Conservation (phyloP, 2,113 vertebrate species). For the Panthera leo region DNA sequence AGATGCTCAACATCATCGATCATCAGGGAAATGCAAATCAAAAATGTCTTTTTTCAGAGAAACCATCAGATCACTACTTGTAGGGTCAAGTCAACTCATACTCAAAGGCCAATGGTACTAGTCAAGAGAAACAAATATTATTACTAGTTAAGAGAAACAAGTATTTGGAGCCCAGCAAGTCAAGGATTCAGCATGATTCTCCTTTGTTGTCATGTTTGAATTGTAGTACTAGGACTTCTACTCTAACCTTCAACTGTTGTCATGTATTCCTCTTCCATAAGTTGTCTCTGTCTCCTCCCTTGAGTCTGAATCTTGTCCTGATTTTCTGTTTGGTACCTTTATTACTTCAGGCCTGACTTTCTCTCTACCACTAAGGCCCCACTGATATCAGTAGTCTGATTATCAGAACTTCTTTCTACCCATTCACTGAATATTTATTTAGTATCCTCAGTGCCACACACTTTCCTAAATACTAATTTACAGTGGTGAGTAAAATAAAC, state of each 20-base stretch:
- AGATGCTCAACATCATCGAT: not conserved
- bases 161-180: rapidly evolving
- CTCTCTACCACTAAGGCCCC: not conserved
- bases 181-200: not conserved
- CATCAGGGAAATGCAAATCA: not conserved
- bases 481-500: not conserved
- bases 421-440: not conserved
- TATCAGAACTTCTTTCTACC: not conserved
- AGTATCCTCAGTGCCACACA: not conserved
- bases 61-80: not conserved
- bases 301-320: not conserved
- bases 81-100: not conserved
- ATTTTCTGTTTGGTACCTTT: not conserved
- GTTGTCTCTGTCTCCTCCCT: not conserved
- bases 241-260: not conserved
- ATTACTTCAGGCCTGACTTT: not conserved
- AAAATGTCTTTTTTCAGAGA: not conserved
- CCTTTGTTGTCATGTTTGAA: not conserved
- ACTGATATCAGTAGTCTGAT: not conserved
- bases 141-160: not conserved
- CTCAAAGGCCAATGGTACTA: not conserved
- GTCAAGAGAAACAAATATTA: not conserved
- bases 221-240: not conserved
- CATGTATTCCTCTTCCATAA: not conserved
- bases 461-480: not conserved